Base-by-base conservation (phyloP, 2,113 vertebrate genomes). In the Regulus satrapa region DNA sequence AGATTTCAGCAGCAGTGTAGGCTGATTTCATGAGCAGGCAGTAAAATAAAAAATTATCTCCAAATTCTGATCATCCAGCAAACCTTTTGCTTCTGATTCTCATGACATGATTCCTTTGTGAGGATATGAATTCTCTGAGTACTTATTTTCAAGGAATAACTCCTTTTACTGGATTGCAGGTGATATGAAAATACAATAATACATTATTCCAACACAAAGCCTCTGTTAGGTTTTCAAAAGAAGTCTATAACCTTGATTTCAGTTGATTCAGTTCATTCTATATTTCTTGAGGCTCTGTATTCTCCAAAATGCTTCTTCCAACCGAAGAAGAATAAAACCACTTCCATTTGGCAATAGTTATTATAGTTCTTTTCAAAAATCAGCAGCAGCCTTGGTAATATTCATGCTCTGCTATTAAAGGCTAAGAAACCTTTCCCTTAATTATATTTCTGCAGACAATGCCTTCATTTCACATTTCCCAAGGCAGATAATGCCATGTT, bases 101-200 rank as follows among this genome's bases (percentile, higher is more conserved):
- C 13, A 25, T 68, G 6, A 75, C 40, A 56, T 36, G 15, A 73
- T 59, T 87, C 58, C 45, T 89, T 90, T 94, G 78, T 90, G 34
- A 92, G 38, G 15, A 66, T 76, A 63, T 73, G 46, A 92, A 79
- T 89, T 81, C 49, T 82, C 69, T 94, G 69, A 89, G 93, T 34
- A 92, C 71, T 72, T 89, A 61, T 89, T 92, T 90, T 83, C 59
- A 90, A 83, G 55, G 38, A 94, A 79, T 80, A 88, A n/a, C 19
- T 90, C 49, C 7, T 83, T 96, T 79, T 80, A 88, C 45, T 55
- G 71, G 29, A 7, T 46, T 79, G 14, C 64, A 54, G 82, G 5
- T 94, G 54, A 94, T 92, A 54, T 92, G 79, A 83, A 96, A 92
- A 94, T 85, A 59, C 87, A 92, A 91, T 91, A 88, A 82, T 49